Evolutionary conservation across 2,888 invertebrate genomes (phyloP).

Genomic region (Tachina grossa): DNA sequence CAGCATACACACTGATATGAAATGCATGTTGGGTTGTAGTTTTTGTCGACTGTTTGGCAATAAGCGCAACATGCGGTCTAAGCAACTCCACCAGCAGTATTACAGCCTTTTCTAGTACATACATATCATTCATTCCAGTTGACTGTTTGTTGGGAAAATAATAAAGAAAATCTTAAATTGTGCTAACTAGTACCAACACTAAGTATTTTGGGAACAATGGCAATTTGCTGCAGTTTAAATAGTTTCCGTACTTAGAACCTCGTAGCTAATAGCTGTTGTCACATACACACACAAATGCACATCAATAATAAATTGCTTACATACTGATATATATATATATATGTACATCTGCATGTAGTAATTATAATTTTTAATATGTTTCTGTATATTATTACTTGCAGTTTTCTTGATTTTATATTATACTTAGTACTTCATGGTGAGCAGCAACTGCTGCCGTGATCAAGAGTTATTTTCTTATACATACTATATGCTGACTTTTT

Average conservation of each 20-base stretch:
- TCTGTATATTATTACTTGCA: constrained; percentile 54
- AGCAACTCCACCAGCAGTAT: constrained; percentile 40
- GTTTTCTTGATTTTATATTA: constrained; percentile 35
- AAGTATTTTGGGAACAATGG: constrained; percentile 58
- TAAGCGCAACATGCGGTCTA: constrained; percentile 72
- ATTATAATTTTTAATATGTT: background rate
- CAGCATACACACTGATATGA: constrained; percentile 26
- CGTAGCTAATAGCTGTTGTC: constrained; percentile 58
- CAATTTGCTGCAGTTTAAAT: constrained; percentile 70
- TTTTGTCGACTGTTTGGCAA: constrained; percentile 69
- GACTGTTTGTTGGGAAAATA: constrained; percentile 29
- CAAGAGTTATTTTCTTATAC: constrained; percentile 54
- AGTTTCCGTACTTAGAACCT: constrained; percentile 64
- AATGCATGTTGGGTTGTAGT: constrained; percentile 42
- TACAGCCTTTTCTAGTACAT: constrained; percentile 46
- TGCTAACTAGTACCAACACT: constrained; percentile 68
- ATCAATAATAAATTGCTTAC: constrained; percentile 26
- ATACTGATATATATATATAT: background rate
- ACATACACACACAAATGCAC: constrained; percentile 2
- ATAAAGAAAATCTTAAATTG: constrained; percentile 43
- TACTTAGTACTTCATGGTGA: constrained; percentile 59
- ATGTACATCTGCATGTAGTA: too few relatives aligned
- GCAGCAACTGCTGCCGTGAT: constrained; percentile 57
- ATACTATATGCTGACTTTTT: constrained; percentile 17
- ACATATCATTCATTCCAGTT: background rate